Evolutionary conservation across 1,140 invertebrate species (phyloP).

Genomic region (Condylostylus longicornis): DNA sequence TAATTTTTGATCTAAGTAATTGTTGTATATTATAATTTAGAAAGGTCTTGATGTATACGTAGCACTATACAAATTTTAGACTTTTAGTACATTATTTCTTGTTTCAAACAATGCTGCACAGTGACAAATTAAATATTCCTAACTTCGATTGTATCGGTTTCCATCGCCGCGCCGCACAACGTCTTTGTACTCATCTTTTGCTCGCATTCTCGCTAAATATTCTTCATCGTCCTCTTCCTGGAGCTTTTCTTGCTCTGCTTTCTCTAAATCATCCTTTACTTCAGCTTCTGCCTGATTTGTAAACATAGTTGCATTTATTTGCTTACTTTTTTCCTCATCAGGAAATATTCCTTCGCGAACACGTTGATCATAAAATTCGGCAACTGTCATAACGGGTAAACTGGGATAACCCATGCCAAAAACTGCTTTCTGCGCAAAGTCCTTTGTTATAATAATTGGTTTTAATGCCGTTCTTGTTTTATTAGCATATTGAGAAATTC

Average conservation of each 20-base stretch:
- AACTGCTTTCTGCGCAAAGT: conserved; percentile 79
- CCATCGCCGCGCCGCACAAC: conserved; percentile 75
- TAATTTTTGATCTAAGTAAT: too few species aligned
- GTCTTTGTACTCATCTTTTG: conserved; percentile 87
- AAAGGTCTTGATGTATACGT: too few species aligned
- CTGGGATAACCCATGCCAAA: conserved; percentile 91
- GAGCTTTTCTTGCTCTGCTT: conserved; percentile 40
- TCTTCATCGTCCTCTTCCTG: conserved; percentile 64
- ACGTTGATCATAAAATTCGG: conserved; percentile 90
- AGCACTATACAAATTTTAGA: too few species aligned
- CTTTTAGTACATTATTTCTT: too few species aligned
- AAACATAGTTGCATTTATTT: conserved; percentile 17
- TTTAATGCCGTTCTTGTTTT: conserved; percentile 41
- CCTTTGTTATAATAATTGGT: conserved; percentile 85
- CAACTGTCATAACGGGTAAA: conserved; percentile 77
- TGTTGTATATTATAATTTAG: too few species aligned
- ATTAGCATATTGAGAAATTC: conserved; percentile 8
- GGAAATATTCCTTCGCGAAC: conserved; percentile 59
- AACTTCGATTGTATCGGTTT: conserved; percentile 73
- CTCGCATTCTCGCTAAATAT: conserved; percentile 45
- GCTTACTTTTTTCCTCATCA: conserved; percentile 20
- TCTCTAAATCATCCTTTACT: conserved; percentile 42
- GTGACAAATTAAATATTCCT: too few species aligned
- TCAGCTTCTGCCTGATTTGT: conserved; percentile 23
- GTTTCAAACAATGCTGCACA: too few species aligned